Base-by-base conservation (phyloP, 2,113 vertebrate genomes). In the Dromaius novaehollandiae region DNA sequence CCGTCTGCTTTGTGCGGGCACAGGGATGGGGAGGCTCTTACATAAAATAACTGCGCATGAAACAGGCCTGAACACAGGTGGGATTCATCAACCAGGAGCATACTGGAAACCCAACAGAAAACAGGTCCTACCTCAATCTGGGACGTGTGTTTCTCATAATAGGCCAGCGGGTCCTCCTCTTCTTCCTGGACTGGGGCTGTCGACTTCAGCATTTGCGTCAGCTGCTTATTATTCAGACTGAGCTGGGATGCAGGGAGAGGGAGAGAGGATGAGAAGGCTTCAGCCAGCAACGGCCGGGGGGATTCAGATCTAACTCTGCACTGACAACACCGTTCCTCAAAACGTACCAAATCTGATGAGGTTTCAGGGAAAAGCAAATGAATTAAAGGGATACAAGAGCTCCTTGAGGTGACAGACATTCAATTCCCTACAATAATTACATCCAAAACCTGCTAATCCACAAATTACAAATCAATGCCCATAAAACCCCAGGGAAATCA, bases 131-230 rank as follows among this genome's bases (percentile, higher is more conserved):
- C 99, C 99, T 99, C 99, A 6, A 99, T 99, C 66, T 99, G 99
- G 30, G 99, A 97, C 0, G 99, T 99, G 86, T 99, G 98, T 60
- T 97, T 98, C 78, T 99, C 99, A 0, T 99, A 99, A 95, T 98
- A 99, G 2, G 99, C 99, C 97, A 99, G 97, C 0, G 99, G 99
- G 46, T 99, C 99, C 81, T 99, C 98, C n/a, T 99, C 98, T 70
- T 98, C 98, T 8, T 98, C 98, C 76, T 97, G 98, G 19, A 98
- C 98, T 0, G 99, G 99, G 32, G 95, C 98, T 0, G 98, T 97
- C 0, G 99, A 98, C 98, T 99, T 99, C 94, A 99, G 97, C 99
- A 99, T 99, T 96, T 99, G 99, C 0, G 99, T 98, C 95, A 99
- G 98, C 90, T 99, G 99, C 38, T 98, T 99, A 97, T 99, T 99